Base-by-base conservation (phyloP, 2,113 vertebrate species). In the Epinephelus lanceolatus region DNA sequence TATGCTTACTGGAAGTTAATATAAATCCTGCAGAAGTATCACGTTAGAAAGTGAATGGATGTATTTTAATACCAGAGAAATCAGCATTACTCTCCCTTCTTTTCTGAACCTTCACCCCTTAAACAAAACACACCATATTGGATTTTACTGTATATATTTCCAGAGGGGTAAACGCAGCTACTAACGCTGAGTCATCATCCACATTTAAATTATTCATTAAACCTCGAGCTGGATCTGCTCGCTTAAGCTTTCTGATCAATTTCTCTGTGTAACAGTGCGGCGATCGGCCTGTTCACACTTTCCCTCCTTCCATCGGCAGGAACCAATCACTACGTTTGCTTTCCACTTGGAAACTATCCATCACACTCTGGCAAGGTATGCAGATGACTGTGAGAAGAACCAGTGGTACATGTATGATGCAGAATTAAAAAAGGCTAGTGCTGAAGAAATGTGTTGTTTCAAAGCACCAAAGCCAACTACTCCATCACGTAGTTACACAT, bases 191-290 rank as follows among this genome's bases (percentile, higher is more conserved):
- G 79, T 94, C 92, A 94, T 93, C 95, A 92, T 84, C 83, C 30
- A 61, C 62, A 87, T 92, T 93, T 95, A 94, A 94, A 95, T 95
- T 92, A 95, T 94, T 92, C 92, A 95, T 94, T 92, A 92, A 91
- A 90, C 76, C 68, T 66, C 18, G 7, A 76, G 74, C 75, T 21
- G 14, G 81, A 77, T 66, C 81, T 49, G 8, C 82, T 84, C 19
- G 45, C 71, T 82, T 37, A 17, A 47, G 78, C 61, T 72, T 76
- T 73, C 89, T 84, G 91, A 94, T 95, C 93, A 93, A 95, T 95
- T 90, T 59, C 71, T 85, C 59, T 23, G 65, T 53, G 65, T 63
- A 87, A 84, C 80, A 52, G 63, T 23, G 63, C 52, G 10, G 6
- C 51, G 70, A 84, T 80, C 80, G 53, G 69, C 74, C 63, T 23